A percentile compares a stretch with the other conserved stretches of the same genome.
Evolutionary conservation across 92 coral and sea anemone genomes (phyloP).

Genomic region (Nematostella vectensis): DNA sequence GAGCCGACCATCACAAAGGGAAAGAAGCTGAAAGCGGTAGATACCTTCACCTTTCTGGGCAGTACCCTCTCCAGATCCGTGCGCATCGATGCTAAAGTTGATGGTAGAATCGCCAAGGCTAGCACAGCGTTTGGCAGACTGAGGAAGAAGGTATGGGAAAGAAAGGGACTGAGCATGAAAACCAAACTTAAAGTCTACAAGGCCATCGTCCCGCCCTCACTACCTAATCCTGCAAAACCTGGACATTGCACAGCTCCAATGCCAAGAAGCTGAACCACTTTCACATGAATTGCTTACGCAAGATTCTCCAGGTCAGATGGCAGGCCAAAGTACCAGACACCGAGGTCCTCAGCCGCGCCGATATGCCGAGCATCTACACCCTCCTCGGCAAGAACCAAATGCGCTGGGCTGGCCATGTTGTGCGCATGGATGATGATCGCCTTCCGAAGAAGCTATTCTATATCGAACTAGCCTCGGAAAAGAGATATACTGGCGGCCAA

Average conservation of each 20-base stretch:
- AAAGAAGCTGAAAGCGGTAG: not conserved
- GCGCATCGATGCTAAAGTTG: constrained; percentile 3
- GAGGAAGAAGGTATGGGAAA: constrained; percentile 8
- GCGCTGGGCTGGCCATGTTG: not conserved
- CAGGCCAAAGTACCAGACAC: constrained; percentile 6
- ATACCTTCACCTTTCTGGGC: not conserved
- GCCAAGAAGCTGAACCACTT: not conserved
- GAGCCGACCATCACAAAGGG: not conserved
- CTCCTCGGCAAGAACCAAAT: not conserved
- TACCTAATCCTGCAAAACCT: constrained; percentile 21
- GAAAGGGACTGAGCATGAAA: constrained; percentile 9
- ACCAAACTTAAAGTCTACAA: constrained; percentile 26
- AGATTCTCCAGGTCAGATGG: not conserved
- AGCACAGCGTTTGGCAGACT: constrained; percentile 14
- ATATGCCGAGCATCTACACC: not conserved
- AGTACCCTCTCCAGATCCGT: not conserved
- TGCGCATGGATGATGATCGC: not conserved
- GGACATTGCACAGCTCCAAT: constrained; percentile 6
- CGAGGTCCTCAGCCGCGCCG: not conserved
- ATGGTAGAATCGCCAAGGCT: not conserved
- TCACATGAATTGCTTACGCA: not conserved
- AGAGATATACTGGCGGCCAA: not conserved
- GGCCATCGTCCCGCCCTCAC: constrained; percentile 13
- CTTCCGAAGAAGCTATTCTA: not conserved
- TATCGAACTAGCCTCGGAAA: not conserved